These are phyloP conservation scores for Chloropsis hardwickii DNA, from an alignment of 2,113 vertebrate genomes.

Conservation along the genomic window DNA sequence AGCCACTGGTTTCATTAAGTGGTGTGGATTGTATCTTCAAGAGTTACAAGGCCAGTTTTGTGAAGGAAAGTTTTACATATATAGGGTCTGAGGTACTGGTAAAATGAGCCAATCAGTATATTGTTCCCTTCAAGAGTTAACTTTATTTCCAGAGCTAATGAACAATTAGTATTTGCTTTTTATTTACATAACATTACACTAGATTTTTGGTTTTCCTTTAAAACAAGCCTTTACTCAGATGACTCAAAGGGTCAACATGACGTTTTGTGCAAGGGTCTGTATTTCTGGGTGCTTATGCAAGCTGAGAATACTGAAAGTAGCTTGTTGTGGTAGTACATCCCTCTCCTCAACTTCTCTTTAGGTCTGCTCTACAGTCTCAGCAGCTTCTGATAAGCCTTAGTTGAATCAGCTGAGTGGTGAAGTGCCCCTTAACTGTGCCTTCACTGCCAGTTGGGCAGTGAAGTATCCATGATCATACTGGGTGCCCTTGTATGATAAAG, in stretches of 20 bases:
- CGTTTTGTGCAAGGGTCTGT: neutral
- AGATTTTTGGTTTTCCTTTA: neutral
- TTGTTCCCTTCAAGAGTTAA: neutral
- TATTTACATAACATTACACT: neutral
- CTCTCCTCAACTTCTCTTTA: neutral
- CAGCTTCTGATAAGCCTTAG: neutral
- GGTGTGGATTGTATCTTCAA: neutral
- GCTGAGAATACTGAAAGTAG: neutral
- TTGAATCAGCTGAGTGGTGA: neutral
- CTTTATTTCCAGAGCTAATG: neutral
- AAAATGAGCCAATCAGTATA: neutral
- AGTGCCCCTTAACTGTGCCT: neutral
- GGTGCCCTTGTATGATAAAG: neutral
- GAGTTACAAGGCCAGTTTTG: neutral
- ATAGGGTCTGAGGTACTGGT: neutral
- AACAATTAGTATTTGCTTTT: neutral
- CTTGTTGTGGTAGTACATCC: neutral
- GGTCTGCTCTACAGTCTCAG: neutral
- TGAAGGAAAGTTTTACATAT: neutral
- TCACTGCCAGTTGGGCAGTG: accelerated
- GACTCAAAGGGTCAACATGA: neutral
- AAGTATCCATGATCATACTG: neutral
- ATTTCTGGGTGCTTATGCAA: neutral
- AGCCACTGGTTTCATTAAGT: neutral
- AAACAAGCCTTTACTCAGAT: neutral